Evolutionary conservation across 2,888 invertebrate genomes (phyloP), one percentile per base, ranked within the genome.

Genomic region (Acholoe squamosa): DNA sequence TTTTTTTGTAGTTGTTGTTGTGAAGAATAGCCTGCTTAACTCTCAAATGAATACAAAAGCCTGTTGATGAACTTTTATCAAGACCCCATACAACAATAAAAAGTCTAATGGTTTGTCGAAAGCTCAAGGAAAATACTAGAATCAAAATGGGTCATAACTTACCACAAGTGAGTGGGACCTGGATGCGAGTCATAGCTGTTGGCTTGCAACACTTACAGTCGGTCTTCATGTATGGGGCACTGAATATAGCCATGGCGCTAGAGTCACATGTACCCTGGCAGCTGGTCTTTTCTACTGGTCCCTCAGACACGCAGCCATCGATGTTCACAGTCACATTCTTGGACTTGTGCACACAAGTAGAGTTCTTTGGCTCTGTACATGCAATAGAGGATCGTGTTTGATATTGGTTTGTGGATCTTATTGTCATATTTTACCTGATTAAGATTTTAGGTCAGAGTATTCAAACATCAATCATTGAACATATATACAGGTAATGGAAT

Each of bases 131-230:
- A n/a, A n/a, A n/a, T n/a, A n/a, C n/a, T n/a, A n/a, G n/a, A n/a
- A n/a, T n/a, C n/a, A n/a, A 3, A 61, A 14, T 3, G 61, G 61
- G 5, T 76, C 1, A 25, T 1, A 19, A 54, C 89, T 67, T 89
- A 89, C 89, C 67, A 67, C 89, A 89, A 3, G 61, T 89, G 34
- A 89, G 67, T 67, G 61, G 25, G 22, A 89, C n/a, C 67, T 31
- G 12, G n/a, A 67, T 25, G 12, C 28, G 16, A 0, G 89, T n/a
- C 61, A 89, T 89, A 12, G 28, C 61, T 28, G 34, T 67, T 33
- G 89, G 89, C 67, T 89, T 89, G n/a, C 89, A 89, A 67, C 89
- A 89, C 28, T 89, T 89, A n/a, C 89, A 89, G 89, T 89, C 89
- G 1, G 89, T 89, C 67, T 33, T 67, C 89, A 89, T 89, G 89